A percentile compares a stretch with the other conserved stretches of the same genome.
phyloP scores from a whole-genome alignment of 2,797 vertebrate species.

The Alcedo quadribrachys region DNA sequence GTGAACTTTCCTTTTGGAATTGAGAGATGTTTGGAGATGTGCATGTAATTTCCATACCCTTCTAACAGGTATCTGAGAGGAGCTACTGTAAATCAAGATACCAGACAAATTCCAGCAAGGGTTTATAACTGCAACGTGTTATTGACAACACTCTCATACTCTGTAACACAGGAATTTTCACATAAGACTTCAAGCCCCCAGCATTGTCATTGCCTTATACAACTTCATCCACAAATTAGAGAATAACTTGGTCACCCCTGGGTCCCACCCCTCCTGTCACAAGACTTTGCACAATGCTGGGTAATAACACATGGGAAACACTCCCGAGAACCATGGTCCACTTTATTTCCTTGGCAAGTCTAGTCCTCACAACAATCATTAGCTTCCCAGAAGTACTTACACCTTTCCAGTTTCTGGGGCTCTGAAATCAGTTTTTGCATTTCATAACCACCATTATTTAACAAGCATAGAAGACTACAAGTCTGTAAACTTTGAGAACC shows the following conservation, averaged over 20 bases:
- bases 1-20: neutral
- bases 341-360: neutral
- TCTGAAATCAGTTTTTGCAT: neutral
- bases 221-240: neutral
- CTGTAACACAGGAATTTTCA: neutral
- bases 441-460: neutral
- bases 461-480: neutral
- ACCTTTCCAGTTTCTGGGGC: neutral
- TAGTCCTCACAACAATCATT: neutral
- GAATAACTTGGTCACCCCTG: neutral
- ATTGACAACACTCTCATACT: neutral
- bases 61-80: neutral
- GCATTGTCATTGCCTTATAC: neutral
- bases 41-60: neutral
- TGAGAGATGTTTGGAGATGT: neutral
- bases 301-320: neutral
- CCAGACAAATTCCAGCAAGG: neutral
- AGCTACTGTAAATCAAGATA: neutral
- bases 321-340: rapidly evolving
- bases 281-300: neutral
- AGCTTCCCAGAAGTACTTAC: neutral
- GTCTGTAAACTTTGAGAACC: neutral
- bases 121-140: neutral
- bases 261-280: neutral
- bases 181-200: neutral